These are phyloP conservation scores for Blastobasis adustella DNA, from an alignment of 2,888 invertebrate species.

Conservation along the genomic window DNA sequence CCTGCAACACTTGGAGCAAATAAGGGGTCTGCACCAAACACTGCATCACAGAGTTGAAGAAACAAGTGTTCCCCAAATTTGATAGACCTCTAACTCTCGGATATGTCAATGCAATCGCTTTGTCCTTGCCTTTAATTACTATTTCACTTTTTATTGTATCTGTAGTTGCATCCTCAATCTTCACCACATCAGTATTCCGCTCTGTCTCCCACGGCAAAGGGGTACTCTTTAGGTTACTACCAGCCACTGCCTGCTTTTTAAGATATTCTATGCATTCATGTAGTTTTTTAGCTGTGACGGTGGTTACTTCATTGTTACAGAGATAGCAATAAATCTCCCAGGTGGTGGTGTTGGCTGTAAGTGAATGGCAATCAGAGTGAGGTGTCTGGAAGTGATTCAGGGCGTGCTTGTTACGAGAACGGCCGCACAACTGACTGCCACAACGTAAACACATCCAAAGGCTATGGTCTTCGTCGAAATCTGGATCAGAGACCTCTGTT, in stretches of 20 bases:
- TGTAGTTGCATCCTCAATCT: constrained; percentile 38
- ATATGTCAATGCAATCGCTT: constrained; percentile 41
- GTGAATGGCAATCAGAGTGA: constrained; percentile 83
- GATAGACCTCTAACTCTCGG: constrained; percentile 84
- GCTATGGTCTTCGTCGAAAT: constrained; percentile 67
- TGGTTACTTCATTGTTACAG: constrained; percentile 81
- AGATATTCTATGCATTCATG: constrained; percentile 84
- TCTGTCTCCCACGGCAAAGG: constrained; percentile 27
- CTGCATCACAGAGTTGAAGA: constrained; percentile 97
- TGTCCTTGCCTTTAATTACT: constrained; percentile 51
- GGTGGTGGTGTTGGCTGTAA: constrained; percentile 81
- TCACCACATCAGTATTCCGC: constrained; percentile 25
- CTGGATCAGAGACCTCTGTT: constrained; percentile 52
- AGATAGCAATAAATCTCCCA: constrained; percentile 87
- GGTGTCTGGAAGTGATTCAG: constrained; percentile 83
- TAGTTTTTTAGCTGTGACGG: constrained; percentile 78
- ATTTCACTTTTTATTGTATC: constrained; percentile 30
- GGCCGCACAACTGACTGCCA: constrained; percentile 84
- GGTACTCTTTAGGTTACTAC: constrained; percentile 30
- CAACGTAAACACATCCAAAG: constrained; percentile 90
- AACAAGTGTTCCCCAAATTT: constrained; percentile 97
- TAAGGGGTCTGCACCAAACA: constrained; percentile 91
- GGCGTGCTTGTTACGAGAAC: constrained; percentile 80
- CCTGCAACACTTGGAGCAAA: constrained; percentile 80
- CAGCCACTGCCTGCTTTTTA: constrained; percentile 69